phyloP scores from a whole-genome alignment of 1,140 invertebrate species.

The Pachyrhynchus sulphureomaculatus region DNA sequence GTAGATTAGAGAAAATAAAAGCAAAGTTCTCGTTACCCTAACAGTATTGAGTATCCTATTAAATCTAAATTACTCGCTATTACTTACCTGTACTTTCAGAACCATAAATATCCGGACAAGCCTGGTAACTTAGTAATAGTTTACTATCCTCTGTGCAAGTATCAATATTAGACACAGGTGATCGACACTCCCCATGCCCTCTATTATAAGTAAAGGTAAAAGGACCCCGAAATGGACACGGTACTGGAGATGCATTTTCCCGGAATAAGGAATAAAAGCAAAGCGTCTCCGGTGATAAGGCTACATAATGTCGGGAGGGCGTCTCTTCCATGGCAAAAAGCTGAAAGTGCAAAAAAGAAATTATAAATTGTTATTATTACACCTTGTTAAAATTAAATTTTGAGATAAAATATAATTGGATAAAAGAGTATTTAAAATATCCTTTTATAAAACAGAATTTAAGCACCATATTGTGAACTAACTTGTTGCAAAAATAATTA shows the following conservation, averaged over 20 bases:
- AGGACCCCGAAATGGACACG: slow-evolving; percentile 78
- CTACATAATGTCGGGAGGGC: slow-evolving; percentile 76
- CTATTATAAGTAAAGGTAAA: slow-evolving; percentile 84
- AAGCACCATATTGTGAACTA: too few relatives aligned
- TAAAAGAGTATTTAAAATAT: too few relatives aligned
- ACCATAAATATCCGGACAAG: slow-evolving; percentile 83
- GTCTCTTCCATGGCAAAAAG: slow-evolving; percentile 75
- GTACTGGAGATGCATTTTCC: slow-evolving; percentile 69
- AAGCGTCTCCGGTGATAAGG: slow-evolving; percentile 82
- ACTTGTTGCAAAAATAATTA: too few relatives aligned
- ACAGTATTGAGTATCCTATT: too few relatives aligned
- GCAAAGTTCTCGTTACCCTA: too few relatives aligned
- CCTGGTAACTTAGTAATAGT: slow-evolving; percentile 84
- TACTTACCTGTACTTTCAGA: slow-evolving; percentile 77
- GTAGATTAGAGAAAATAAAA: too few relatives aligned
- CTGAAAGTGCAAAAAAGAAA: slow-evolving; percentile 61
- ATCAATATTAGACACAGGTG: slow-evolving; percentile 82
- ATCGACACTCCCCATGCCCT: slow-evolving; percentile 80
- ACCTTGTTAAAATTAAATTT: too few relatives aligned
- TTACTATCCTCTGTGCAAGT: slow-evolving; percentile 87
- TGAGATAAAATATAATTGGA: too few relatives aligned
- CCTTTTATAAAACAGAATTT: too few relatives aligned
- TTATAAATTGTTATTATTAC: background rate
- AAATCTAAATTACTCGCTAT: too few relatives aligned
- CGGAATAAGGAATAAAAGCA: slow-evolving; percentile 87